Evolutionary conservation across 2,888 invertebrate species (phyloP).

Genomic region (Lycophotia porphyrea): DNA sequence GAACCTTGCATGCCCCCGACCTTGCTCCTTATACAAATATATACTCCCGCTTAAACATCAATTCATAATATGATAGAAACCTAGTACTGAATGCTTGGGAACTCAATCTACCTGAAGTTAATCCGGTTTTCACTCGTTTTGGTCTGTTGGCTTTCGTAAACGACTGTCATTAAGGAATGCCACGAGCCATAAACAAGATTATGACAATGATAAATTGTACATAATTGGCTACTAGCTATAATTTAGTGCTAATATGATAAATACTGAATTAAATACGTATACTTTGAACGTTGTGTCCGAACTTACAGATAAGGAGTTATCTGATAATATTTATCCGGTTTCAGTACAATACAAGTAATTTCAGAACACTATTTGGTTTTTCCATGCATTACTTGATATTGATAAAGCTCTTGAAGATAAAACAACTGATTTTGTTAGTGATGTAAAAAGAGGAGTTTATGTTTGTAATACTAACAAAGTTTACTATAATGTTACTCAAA

Average conservation of each 20-base stretch:
- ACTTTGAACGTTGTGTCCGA: slow-evolving; percentile 29
- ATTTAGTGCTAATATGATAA: slow-evolving; percentile 1
- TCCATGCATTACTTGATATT: not conserved
- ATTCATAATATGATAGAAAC: slow-evolving; percentile 5
- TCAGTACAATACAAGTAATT: slow-evolving; percentile 3
- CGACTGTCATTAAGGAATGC: not conserved
- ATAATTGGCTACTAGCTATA: slow-evolving; percentile 13
- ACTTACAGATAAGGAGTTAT: slow-evolving; percentile 37
- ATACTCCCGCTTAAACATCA: not conserved
- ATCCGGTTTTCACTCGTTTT: slow-evolving; percentile 15
- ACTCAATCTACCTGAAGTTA: slow-evolving; percentile 7
- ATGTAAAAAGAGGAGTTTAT: too few species aligned
- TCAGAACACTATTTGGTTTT: not conserved
- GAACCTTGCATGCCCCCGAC: not conserved
- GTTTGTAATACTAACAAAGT: not conserved
- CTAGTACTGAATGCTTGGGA: not conserved
- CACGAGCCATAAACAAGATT: slow-evolving; percentile 23
- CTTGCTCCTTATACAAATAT: not conserved
- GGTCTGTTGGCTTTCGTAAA: slow-evolving; percentile 19
- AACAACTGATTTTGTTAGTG: not conserved
- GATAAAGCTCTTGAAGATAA: not conserved
- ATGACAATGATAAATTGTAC: slow-evolving; percentile 24
- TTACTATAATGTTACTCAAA: not conserved
- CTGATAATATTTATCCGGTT: slow-evolving; percentile 20
- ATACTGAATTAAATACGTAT: not conserved